phyloP scores from a whole-genome alignment of 2,888 invertebrate genomes.

The Cephus pygmeus region DNA sequence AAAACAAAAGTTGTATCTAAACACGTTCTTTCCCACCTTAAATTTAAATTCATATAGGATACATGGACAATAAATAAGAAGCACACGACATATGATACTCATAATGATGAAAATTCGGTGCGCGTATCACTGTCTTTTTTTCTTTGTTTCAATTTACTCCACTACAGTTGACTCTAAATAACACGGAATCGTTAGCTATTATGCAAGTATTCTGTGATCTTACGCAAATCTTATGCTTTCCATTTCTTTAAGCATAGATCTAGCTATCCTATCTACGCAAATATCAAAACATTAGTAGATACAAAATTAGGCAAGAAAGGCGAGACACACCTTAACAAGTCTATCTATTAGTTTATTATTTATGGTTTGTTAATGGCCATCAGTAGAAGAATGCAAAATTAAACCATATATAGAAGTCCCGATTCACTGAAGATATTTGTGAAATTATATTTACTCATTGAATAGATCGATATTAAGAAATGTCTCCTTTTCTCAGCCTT shows the following conservation, averaged over 20 bases:
- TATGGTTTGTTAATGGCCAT: background rate
- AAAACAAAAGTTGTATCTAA: background rate
- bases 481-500: background rate
- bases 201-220: background rate
- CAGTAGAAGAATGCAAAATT: background rate
- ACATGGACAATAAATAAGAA: constrained; percentile 8
- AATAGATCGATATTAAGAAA: background rate
- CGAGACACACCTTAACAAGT: background rate
- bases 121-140: background rate
- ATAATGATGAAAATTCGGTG: background rate
- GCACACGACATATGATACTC: background rate
- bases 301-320: constrained; percentile 24
- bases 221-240: background rate
- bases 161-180: background rate
- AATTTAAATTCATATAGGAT: constrained; percentile 1
- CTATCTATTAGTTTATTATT: background rate
- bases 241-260: constrained; percentile 14
- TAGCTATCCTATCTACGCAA: constrained; percentile 31
- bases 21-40: background rate
- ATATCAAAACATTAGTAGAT: constrained; percentile 40
- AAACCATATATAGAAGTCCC: background rate
- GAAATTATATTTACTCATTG: background rate
- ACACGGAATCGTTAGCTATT: background rate
- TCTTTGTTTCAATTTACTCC: background rate
- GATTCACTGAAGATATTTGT: background rate